Evolutionary conservation across 37 sponge, comb jelly and placozoan species (phyloP), one percentile per base, ranked within the genome.

Genomic region (Theonella swinhoei): DNA sequence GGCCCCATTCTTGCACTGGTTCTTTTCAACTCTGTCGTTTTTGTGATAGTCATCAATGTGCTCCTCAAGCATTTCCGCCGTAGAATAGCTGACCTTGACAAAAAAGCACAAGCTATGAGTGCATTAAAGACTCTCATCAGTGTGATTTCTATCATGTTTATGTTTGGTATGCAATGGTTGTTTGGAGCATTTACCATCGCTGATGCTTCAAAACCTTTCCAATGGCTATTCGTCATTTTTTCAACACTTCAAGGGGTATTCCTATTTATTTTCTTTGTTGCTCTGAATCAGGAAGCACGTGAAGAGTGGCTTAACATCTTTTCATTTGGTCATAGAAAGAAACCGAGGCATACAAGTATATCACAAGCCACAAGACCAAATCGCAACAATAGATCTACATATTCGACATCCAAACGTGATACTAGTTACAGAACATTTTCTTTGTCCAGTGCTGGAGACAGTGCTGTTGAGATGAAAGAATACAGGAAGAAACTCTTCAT

Each of bases 211-310:
- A 59, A 64, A 22, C 80, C 65, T 2, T 89, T 89, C 72, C 74
- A 79, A 41, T 79, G 84, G 85, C 60, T 79, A 8, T 89, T 89
- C 70, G 81, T 79, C 63, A 60, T 89, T 42, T 74, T 89, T 39
- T 80, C 61, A 72, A 47, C 80, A 0, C 11, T 40, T 3, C 89
- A 89, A 79, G 89, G 82, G 19, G 69, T 93, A 24, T 38, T 89
- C 32, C 28, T 90, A 24, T 90, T 85, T 60, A 22, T 93, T 17
- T 93, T 93, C 80, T 86, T 88, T 79, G 85, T 86, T 69, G 61
- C 80, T 2, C 38, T 83, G 36, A 58, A 77, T 32, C 62, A 64
- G 47, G 86, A 85, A 20, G 76, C 80, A 1, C 68, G 90, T 25
- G 71, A 84, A 19, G 80, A 85, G 31, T 90, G 90, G 90, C 42